Base-by-base conservation (phyloP, 2,888 invertebrate genomes). In the Resseliella maxima region DNA sequence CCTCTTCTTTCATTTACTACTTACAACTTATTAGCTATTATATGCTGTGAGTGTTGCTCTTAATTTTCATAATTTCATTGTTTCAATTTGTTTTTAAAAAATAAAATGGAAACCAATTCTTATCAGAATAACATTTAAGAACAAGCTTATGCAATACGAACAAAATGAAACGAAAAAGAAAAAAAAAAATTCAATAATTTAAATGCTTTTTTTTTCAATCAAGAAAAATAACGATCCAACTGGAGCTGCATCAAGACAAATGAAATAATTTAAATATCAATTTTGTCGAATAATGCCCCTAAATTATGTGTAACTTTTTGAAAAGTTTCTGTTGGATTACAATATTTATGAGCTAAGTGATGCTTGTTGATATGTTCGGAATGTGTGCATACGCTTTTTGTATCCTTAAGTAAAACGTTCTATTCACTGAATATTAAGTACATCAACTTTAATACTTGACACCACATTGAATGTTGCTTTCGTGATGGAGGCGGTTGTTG, bases 401-500 rank as follows among this genome's bases (percentile, higher is more conserved):
- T 3, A 27, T 24, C 15, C 27, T 59, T 59, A 27, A 59, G 59
- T 59, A 59, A 59, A 59, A 35, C 35, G 27, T 31, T 31, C 35
- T 31, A 72, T 72, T 35, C 72, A 72, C 15, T 72, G 46, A 35
- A 24, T 31, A 31, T 72, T 31, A 72, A 72, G 72, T 72, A 72
- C 72, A 31, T 72, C 72, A 72, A 31, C 72, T 72, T 72, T 31
- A 10, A 35, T 72, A 72, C 72, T 72, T 72, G 15, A 72, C 72
- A 72, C 31, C 72, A 35, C n/a, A n/a, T 31, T n/a, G 72, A 31
- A 72, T 10, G 31, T 15, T 35, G 72, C 72, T 72, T 72, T 72
- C 15, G n/a, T 2, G 72, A 72, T 72, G 72, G 72, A 72, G 72
- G 31, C 72, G 72, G 72, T 72, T 72, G n/a, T n/a, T n/a, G n/a